Conservation (phyloP, 2,113 vertebrate genomes). For the Paracanthobrama guichenoti region DNA sequence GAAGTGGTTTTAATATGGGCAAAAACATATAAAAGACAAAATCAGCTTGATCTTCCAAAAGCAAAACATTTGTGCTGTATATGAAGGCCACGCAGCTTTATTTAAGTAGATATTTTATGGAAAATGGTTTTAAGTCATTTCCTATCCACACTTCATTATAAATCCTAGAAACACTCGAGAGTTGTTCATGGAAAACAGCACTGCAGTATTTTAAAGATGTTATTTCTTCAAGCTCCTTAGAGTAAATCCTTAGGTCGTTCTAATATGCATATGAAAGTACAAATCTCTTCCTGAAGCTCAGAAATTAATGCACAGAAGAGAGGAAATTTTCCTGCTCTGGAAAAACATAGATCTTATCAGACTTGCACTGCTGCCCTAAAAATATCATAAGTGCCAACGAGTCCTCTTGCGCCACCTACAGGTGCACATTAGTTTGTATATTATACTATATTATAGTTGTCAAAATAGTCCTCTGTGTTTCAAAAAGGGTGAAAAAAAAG, state of each 20-base stretch:
- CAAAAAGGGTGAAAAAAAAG: no score
- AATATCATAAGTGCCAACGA: conserved; percentile 47
- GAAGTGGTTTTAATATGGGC: background rate
- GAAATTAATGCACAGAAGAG: background rate
- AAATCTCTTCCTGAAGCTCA: background rate
- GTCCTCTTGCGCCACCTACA: conserved; percentile 52
- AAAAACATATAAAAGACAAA: conserved; percentile 9
- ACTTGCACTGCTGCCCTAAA: background rate
- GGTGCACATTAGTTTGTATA: conserved; percentile 53
- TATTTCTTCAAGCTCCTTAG: conserved; percentile 55
- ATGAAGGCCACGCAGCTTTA: background rate
- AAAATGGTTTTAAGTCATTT: conserved; percentile 36
- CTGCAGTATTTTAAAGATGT: conserved; percentile 62
- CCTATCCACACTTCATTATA: conserved; percentile 37
- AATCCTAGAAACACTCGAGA: background rate
- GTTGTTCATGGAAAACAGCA: background rate
- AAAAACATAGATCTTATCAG: conserved; percentile 17
- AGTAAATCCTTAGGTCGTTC: background rate
- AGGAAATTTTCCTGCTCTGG: conserved; percentile 1
- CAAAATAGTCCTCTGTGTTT: no score
- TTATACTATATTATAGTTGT: no score
- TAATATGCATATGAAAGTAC: conserved; percentile 1
- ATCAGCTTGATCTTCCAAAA: conserved; percentile 14
- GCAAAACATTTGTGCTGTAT: background rate
- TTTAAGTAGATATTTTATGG: conserved; percentile 38